phyloP scores from a whole-genome alignment of 2,888 invertebrate species.

The Apodemia mormo region DNA sequence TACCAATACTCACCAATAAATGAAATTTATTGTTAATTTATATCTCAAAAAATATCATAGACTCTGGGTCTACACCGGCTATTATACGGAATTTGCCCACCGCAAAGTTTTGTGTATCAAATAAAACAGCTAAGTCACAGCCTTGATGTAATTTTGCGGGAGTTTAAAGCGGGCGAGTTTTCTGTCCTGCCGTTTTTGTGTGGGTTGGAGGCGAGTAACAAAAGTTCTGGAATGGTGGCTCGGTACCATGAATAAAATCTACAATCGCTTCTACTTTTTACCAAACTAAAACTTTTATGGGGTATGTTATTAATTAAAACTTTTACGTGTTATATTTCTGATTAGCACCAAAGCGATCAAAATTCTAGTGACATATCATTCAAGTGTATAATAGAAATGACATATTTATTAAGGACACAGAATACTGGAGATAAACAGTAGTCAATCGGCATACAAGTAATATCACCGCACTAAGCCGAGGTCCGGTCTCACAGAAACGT shows the following conservation, averaged over 20 bases:
- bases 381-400: too few species aligned
- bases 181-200: conserved; percentile 12
- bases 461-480: too few species aligned
- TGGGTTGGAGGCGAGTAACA: not conserved
- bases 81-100: conserved; percentile 14
- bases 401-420: too few species aligned
- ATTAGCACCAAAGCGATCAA: too few species aligned
- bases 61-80: not conserved
- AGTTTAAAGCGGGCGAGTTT: conserved; percentile 18
- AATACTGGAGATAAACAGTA: too few species aligned
- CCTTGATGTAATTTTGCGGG: conserved; percentile 16
- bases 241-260: not conserved
- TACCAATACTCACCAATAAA: not conserved
- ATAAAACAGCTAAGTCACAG: conserved; percentile 17
- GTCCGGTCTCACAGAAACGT: too few species aligned
- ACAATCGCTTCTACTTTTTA: not conserved
- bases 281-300: not conserved
- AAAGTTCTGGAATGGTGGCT: conserved; percentile 1
- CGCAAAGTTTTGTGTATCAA: conserved; percentile 16
- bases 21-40: not conserved
- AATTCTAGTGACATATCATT: too few species aligned
- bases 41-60: not conserved
- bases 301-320: not conserved
- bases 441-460: too few species aligned
- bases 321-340: not conserved